Percentiles rank a stretch among this genome's conserved stretches.
phyloP scores from a whole-genome alignment of 2,888 invertebrate species.

The Sarcophaga caerulescens region DNA sequence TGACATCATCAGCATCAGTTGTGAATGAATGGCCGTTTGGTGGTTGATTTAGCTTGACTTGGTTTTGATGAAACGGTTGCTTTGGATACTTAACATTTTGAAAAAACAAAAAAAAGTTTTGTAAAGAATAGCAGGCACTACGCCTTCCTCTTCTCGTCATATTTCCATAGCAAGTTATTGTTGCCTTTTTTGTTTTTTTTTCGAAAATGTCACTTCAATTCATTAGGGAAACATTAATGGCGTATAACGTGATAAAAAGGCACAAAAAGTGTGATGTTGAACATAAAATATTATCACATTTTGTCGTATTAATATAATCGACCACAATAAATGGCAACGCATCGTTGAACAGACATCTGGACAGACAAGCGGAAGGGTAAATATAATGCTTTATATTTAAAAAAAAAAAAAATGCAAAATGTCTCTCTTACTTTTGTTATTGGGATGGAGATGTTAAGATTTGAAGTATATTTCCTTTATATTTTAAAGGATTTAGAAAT shows the following conservation, averaged over 20 bases:
- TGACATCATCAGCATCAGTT: constrained; percentile 35
- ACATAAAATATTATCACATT: constrained; percentile 61
- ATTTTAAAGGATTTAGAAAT: too few relatives aligned
- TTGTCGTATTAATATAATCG: constrained; percentile 57
- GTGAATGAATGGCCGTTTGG: constrained; percentile 29
- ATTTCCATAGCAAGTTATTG: constrained; percentile 28
- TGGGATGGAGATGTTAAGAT: too few relatives aligned
- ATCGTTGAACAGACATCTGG: constrained; percentile 14
- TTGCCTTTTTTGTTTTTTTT: constrained; percentile 22
- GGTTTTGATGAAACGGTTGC: constrained; percentile 11
- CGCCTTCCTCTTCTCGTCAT: constrained; percentile 13
- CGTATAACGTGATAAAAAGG: constrained; percentile 47
- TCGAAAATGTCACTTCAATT: constrained; percentile 65
- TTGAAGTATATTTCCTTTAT: too few relatives aligned
- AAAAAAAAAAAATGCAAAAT: too few relatives aligned
- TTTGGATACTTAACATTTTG: constrained; percentile 21
- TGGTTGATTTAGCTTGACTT: constrained; percentile 2
- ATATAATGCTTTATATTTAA: background rate
- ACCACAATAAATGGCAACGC: constrained; percentile 32
- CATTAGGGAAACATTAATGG: constrained; percentile 68
- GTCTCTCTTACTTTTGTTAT: too few relatives aligned
- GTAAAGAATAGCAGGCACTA: background rate
- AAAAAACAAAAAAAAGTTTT: background rate
- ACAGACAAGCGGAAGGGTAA: constrained; percentile 10
- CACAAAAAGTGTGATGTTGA: constrained; percentile 40